These are phyloP conservation scores for Malurus melanocephalus DNA, from an alignment of 2,113 vertebrate genomes.

Conservation along the genomic window DNA sequence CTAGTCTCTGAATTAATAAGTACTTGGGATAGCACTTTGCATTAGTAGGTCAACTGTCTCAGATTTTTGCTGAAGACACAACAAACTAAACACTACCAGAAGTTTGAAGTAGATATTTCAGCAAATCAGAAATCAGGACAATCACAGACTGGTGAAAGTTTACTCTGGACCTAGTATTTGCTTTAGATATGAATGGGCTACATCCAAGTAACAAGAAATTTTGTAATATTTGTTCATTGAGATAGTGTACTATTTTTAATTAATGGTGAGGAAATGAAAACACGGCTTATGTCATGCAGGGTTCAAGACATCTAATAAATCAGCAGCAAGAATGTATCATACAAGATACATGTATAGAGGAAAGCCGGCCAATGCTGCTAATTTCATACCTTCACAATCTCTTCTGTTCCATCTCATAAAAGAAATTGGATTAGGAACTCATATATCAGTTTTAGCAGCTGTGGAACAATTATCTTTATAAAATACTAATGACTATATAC, in stretches of 20 bases:
- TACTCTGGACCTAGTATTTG: neutral
- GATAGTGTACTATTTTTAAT: neutral
- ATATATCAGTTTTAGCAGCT: neutral
- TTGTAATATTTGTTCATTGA: neutral
- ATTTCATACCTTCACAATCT: neutral
- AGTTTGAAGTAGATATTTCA: neutral
- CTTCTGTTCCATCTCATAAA: neutral
- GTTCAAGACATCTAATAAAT: neutral
- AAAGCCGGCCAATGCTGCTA: neutral
- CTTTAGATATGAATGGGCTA: neutral
- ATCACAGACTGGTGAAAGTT: neutral
- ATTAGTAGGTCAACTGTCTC: neutral
- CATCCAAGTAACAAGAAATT: neutral
- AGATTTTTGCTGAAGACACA: neutral
- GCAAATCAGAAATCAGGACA: neutral
- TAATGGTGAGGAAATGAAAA: neutral
- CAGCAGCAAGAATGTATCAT: neutral
- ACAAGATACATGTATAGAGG: accelerated
- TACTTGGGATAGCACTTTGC: neutral
- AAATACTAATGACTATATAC: neutral
- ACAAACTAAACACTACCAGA: neutral
- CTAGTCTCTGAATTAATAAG: neutral
- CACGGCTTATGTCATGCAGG: neutral
- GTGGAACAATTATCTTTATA: neutral
- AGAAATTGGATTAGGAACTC: neutral